Conservation (phyloP, 1,140 invertebrate species). For the Steinernema khuongi region DNA sequence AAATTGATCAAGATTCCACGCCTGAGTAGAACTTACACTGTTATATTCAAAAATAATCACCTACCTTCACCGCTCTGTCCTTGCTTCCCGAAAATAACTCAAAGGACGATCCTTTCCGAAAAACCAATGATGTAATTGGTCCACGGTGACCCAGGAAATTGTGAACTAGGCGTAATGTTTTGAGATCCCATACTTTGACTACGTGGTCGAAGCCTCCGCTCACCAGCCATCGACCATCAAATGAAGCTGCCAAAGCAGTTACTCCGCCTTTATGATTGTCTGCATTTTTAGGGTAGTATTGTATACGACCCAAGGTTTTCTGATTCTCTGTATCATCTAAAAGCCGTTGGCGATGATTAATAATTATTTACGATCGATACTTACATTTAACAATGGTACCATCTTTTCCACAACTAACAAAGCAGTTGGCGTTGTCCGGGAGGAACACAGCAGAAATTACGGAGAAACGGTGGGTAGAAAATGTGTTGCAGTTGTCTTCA, state of each 20-base stretch:
- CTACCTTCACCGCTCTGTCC: slow-evolving; percentile 31
- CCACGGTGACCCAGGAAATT: slow-evolving; percentile 33
- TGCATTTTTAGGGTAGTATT: slow-evolving; percentile 17
- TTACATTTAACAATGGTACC: slow-evolving; percentile 35
- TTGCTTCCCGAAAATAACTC: slow-evolving; percentile 34
- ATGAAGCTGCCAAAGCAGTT: slow-evolving; percentile 30
- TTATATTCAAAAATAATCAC: not conserved
- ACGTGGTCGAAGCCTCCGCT: slow-evolving; percentile 28
- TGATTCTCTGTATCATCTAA: slow-evolving; percentile 19
- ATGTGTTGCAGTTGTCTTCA: not conserved
- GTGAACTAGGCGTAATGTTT: slow-evolving; percentile 23
- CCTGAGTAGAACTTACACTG: slow-evolving; percentile 19
- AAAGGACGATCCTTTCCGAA: no score
- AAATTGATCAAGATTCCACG: slow-evolving; percentile 37
- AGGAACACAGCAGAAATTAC: slow-evolving; percentile 28
- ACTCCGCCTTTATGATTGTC: slow-evolving; percentile 25
- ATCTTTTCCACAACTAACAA: slow-evolving; percentile 38
- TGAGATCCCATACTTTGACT: slow-evolving; percentile 37
- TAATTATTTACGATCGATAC: not conserved
- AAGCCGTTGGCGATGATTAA: slow-evolving; percentile 25
- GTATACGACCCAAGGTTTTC: slow-evolving; percentile 29
- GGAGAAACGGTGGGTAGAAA: not conserved
- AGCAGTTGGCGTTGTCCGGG: slow-evolving; percentile 26
- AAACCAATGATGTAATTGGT: slow-evolving; percentile 26
- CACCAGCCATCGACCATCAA: slow-evolving; percentile 32